phyloP scores from a whole-genome alignment of 2,113 vertebrate genomes.

The Phalacrocorax brasilianus region DNA sequence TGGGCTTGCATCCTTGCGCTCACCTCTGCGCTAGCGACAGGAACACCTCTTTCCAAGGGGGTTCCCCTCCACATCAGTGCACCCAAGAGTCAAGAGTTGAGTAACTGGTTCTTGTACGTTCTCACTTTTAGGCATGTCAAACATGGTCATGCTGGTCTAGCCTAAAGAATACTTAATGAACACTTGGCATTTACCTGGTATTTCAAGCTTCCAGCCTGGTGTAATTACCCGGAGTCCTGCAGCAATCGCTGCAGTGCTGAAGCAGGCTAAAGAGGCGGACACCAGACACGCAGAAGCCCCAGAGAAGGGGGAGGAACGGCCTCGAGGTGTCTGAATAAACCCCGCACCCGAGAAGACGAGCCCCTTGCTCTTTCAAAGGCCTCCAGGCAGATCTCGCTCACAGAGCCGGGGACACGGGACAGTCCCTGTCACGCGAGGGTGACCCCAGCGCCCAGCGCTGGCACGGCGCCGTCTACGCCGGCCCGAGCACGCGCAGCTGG shows the following conservation, averaged over 20 bases:
- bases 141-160: neutral
- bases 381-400: accelerated
- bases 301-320: neutral
- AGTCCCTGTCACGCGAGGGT: accelerated
- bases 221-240: neutral
- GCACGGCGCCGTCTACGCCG: neutral
- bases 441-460: too few species aligned
- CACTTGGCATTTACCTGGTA: neutral
- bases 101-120: too few species aligned
- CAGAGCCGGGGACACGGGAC: neutral
- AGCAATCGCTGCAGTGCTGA: neutral
- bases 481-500: accelerated
- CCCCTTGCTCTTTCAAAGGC: neutral
- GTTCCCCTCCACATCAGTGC: neutral
- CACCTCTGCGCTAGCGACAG: neutral
- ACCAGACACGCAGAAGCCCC: too few species aligned
- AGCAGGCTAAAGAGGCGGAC: neutral
- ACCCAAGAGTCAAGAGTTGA: too few species aligned
- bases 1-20: neutral
- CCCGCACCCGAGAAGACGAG: neutral
- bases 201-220: neutral
- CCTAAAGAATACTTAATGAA: too few species aligned
- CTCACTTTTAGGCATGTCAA: neutral
- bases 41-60: neutral
- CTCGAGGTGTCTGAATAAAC: neutral